These are phyloP conservation scores for Catocala fraxini DNA, from an alignment of 2,888 invertebrate species.

Conservation along the genomic window DNA sequence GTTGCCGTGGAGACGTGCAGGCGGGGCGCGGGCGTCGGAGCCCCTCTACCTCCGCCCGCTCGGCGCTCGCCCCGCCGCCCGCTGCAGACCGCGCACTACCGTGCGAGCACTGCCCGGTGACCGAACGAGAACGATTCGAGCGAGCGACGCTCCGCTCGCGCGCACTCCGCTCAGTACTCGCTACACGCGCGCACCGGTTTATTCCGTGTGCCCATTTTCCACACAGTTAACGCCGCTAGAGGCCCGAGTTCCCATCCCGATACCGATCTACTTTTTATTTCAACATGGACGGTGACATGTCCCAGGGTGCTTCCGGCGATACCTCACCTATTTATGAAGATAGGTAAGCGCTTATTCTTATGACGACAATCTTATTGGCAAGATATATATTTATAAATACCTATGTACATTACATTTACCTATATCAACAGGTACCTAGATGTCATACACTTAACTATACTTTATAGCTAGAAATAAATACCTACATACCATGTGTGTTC, in stretches of 20 bases:
- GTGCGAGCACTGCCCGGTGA: constrained; percentile 24
- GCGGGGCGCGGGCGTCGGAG: constrained; percentile 65
- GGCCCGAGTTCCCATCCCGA: constrained; percentile 49
- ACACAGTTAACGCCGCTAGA: constrained; percentile 54
- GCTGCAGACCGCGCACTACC: background rate
- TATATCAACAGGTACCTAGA: too few species aligned
- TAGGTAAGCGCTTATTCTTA: constrained; percentile 63
- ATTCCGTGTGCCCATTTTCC: constrained; percentile 63
- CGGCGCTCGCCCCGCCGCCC: constrained; percentile 20
- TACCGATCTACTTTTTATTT: constrained; percentile 35
- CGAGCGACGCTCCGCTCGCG: constrained; percentile 43
- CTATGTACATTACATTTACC: background rate
- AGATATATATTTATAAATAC: constrained; percentile 8
- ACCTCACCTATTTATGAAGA: constrained; percentile 77
- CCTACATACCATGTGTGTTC: too few species aligned
- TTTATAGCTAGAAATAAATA: too few species aligned
- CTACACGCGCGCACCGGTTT: constrained; percentile 67
- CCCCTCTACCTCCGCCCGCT: constrained; percentile 62
- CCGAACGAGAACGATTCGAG: constrained; percentile 30
- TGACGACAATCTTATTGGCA: constrained; percentile 23
- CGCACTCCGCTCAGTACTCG: constrained; percentile 61
- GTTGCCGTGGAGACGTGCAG: constrained; percentile 49
- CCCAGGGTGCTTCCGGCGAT: constrained; percentile 75
- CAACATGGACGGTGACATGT: constrained; percentile 77
- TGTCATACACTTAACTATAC: too few species aligned